Evolutionary conservation across 2,113 vertebrate species (phyloP), one percentile per base, ranked within the genome.

Genomic region (Drymodes brunneopygia): DNA sequence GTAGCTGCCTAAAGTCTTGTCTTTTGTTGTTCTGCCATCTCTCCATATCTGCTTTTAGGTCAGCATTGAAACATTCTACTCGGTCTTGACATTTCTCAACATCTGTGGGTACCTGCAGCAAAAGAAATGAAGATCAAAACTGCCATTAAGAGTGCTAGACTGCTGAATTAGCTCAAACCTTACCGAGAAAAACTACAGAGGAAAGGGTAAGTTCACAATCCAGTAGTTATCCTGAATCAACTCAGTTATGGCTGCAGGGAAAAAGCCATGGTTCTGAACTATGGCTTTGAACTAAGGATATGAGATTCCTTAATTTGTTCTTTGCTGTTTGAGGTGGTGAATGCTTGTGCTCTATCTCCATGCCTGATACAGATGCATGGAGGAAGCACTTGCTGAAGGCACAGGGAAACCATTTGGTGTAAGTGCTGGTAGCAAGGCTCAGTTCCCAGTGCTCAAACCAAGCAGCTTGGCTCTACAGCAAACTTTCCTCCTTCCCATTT

Each of bases 21-120:
- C 99, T 98, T 97, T 99, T 99, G 97, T 98, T 99, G 98, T 98
- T 98, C 96, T 99, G 99, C 99, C 99, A 99, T 95, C 99, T 98
- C 90, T 99, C 99, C 99, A 99, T 99, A 97, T 99, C 99, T 0
- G 99, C 99, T 95, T 99, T 99, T 95, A 99, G 98, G 91, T 99
- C 99, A 2, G 99, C 99, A 22, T 99, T 99, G 95, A 99, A 99
- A 95, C 99, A 99, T 85, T 99, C 99, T 95, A 99, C 97, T 40
- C 99, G 98, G 85, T 99, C 99, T 96, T 99, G 99, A 95, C 99
- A 99, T 45, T 98, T 99, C 97, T 99, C 99, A 45, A 99, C 99
- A 10, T 99, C 99, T 16, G 97, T 95, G 1, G 99, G 99, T 67
- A 99, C 98, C 99, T 99, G 95, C 27, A 75, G 33, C 20, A 85